A percentile compares a stretch with the other conserved stretches of the same genome.
These are phyloP conservation scores for Luperina testacea DNA, from an alignment of 2,888 invertebrate genomes.

Conservation along the genomic window DNA sequence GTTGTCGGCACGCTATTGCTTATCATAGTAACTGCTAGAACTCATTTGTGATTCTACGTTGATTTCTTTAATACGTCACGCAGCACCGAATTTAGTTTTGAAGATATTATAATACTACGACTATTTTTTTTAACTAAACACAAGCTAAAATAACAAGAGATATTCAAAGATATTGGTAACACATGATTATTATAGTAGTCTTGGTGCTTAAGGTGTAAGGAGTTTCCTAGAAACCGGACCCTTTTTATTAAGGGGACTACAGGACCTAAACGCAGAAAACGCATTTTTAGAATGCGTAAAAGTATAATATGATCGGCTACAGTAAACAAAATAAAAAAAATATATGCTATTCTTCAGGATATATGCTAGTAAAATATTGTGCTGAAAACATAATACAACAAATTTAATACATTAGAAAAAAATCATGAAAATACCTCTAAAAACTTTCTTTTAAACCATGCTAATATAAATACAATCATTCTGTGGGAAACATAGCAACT, in stretches of 20 bases:
- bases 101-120: neutral
- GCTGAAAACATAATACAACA: too few relatives aligned
- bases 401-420: too few relatives aligned
- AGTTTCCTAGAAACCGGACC: neutral
- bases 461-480: too few relatives aligned
- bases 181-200: conserved; percentile 15
- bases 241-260: neutral
- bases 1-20: conserved; percentile 46
- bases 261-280: too few relatives aligned
- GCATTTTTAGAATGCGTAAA: too few relatives aligned
- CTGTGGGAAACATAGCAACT: too few relatives aligned
- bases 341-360: too few relatives aligned
- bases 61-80: conserved; percentile 1
- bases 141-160: neutral
- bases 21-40: conserved; percentile 20
- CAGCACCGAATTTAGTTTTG: neutral
- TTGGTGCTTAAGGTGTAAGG: conserved; percentile 5
- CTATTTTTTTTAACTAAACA: neutral
- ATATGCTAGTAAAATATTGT: too few relatives aligned
- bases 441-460: too few relatives aligned
- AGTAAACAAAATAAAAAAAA: too few relatives aligned
- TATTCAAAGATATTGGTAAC: conserved; percentile 1
- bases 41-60: conserved; percentile 23
- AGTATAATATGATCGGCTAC: too few relatives aligned
- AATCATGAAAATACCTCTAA: too few relatives aligned